Evolutionary conservation across 37 sponge, comb jelly and placozoan species (phyloP).

Genomic region (Cladorhizidae sp.): DNA sequence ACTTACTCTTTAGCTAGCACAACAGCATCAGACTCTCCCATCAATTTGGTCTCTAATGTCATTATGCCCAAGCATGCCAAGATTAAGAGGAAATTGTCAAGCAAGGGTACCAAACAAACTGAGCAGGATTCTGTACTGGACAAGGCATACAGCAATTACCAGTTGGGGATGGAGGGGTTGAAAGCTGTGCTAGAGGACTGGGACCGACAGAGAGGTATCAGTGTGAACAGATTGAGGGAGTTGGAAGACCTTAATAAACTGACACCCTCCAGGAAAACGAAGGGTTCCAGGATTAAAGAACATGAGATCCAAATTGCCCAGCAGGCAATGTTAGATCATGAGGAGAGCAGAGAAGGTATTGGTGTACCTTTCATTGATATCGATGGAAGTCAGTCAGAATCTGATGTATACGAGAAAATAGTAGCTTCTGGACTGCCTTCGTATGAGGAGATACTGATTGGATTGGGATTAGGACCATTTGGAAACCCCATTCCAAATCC

Average conservation of each 20-base stretch:
- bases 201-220: constrained; percentile 72
- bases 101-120: neutral
- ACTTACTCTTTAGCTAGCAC: constrained; percentile 30
- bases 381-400: constrained; percentile 21
- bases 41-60: neutral
- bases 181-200: constrained; percentile 70
- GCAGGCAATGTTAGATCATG: constrained; percentile 2
- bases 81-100: neutral
- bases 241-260: constrained; percentile 36
- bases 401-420: constrained; percentile 43
- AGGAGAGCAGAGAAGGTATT: constrained; percentile 75
- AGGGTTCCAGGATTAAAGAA: neutral
- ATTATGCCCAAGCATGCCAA: neutral
- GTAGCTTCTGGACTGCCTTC: constrained; percentile 62
- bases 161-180: constrained; percentile 20
- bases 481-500: constrained; percentile 87
- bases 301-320: neutral
- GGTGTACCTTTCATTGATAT: constrained; percentile 79
- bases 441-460: constrained; percentile 75
- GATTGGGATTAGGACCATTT: constrained; percentile 81
- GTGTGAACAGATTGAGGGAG: neutral
- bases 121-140: neutral
- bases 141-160: constrained; percentile 45
- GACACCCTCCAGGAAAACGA: constrained; percentile 1
- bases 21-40: neutral